Evolutionary conservation across 2,797 vertebrate species (phyloP), one percentile per base, ranked within the genome.

Genomic region (Myotis pilosus): DNA sequence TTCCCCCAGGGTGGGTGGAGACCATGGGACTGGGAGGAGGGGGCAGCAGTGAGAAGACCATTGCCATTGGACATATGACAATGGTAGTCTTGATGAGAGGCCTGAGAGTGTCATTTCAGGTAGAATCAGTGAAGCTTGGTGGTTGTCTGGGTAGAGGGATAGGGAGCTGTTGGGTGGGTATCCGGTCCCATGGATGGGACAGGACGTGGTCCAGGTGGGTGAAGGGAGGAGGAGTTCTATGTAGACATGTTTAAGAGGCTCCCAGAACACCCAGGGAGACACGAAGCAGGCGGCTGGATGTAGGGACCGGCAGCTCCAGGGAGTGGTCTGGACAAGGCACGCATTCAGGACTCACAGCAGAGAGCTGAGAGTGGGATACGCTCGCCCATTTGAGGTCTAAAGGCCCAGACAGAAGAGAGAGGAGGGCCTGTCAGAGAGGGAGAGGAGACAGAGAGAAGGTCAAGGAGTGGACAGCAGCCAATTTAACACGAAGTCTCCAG

Each of bases 121-220:
- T 41, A 41, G 41, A 41, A 41, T 41, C 41, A 9, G 41, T 1
- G 2, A 8, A 41, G 8, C 41, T 9, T 25, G 15, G 49, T 1
- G 38, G n/a, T 5, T n/a, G 76, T 20, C 3, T 9, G 5, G 13
- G n/a, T 2, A 3, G 6, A 16, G 6, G 22, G 9, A 30, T 1
- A 22, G n/a, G 9, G 15, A 53, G 53, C 68, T 57, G 16, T 7
- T 23, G n/a, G 30, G 57, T 8, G 19, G 30, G 5, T 28, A 3
- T 17, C 41, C 2, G 3, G 3, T 66, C 25, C 0, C 10, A 13
- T 0, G 22, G 19, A 2, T 3, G 5, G 78, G 15, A 30, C 55
- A 17, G 53, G 36, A 55, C 4, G 19, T n/a, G 25, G 7, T 11
- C 17, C 9, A 22, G 25, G 30, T 64, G 16, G 66, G 13, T 11